A percentile compares a stretch with the other conserved stretches of the same genome.
phyloP scores from a whole-genome alignment of 2,113 vertebrate genomes.

The Himantopus leucocephalus region DNA sequence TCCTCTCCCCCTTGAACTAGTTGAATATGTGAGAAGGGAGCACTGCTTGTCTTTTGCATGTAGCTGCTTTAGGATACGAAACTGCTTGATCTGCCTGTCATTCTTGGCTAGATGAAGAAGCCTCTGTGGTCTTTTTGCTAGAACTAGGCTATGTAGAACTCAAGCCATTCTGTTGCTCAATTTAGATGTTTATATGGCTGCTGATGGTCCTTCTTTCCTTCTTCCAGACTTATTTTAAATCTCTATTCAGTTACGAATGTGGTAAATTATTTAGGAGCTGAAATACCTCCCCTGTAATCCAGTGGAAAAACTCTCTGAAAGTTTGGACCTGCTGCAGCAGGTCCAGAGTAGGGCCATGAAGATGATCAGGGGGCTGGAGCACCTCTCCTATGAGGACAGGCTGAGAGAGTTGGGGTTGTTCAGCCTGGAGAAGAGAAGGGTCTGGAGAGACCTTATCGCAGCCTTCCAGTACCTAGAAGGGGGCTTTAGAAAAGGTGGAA shows the following conservation, averaged over 20 bases:
- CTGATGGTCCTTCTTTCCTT: neutral
- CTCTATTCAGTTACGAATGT: neutral
- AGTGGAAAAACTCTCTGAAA: neutral
- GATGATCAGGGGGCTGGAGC: neutral
- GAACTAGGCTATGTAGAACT: neutral
- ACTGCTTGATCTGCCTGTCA: neutral
- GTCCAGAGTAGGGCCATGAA: neutral
- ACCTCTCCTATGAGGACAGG: neutral
- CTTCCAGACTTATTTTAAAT: neutral
- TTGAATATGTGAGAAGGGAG: neutral
- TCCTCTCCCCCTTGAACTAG: neutral
- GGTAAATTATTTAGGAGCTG: neutral
- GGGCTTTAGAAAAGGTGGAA: neutral
- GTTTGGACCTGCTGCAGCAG: neutral
- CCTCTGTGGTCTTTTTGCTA: neutral
- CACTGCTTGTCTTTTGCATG: neutral
- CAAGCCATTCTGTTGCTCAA: neutral
- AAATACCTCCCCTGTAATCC: neutral
- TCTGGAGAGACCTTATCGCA: accelerated
- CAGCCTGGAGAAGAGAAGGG: too few relatives aligned
- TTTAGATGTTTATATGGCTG: neutral
- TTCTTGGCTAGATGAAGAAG: neutral
- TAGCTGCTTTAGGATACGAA: neutral
- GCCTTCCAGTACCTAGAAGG: neutral
- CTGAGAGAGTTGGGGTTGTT: neutral